Conservation (phyloP, 2,113 vertebrate genomes). For the Eubucco bourcierii region DNA sequence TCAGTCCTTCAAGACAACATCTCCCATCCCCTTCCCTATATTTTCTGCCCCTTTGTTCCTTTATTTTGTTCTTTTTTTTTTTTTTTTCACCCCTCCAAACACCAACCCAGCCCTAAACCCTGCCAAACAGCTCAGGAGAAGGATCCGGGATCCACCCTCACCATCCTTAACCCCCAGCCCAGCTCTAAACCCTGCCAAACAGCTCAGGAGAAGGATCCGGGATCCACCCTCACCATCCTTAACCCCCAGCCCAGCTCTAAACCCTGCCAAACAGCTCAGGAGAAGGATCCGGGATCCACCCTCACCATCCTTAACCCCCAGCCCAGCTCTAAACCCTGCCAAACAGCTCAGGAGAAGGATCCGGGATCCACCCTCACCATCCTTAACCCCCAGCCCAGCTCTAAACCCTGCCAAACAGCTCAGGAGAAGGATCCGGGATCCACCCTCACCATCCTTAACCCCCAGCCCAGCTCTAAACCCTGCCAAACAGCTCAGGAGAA, state of each 20-base stretch:
- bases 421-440: too few species aligned
- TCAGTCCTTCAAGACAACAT: background rate
- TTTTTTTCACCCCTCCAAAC: background rate
- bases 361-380: background rate
- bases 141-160: background rate
- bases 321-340: background rate
- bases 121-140: background rate
- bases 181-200: background rate
- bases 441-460: too few species aligned
- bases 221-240: background rate
- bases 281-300: background rate
- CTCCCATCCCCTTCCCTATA: background rate
- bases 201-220: background rate
- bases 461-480: too few species aligned
- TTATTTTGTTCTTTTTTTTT: background rate
- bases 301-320: background rate
- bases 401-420: too few species aligned
- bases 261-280: background rate
- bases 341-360: background rate
- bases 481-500: too few species aligned
- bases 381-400: too few species aligned
- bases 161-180: background rate
- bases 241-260: background rate
- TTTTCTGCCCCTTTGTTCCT: rapidly evolving
- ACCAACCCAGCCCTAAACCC: background rate